Percentiles rank a stretch among this genome's conserved stretches.
phyloP scores from a whole-genome alignment of 2,888 invertebrate species.

The Drosophila neonasuta region DNA sequence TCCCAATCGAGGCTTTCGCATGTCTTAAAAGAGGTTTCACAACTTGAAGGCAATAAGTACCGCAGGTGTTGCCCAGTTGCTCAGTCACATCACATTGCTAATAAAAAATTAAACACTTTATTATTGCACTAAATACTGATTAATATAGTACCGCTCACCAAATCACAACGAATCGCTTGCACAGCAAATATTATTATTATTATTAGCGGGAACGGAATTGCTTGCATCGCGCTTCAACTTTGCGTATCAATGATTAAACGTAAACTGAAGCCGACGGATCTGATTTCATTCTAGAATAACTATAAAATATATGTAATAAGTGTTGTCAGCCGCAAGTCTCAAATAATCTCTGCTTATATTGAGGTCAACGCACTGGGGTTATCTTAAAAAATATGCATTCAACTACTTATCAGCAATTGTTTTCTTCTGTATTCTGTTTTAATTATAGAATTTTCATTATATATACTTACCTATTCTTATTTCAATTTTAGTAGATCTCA shows the following conservation, averaged over 20 bases:
- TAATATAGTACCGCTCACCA: background rate
- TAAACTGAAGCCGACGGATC: background rate
- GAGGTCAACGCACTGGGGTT: background rate
- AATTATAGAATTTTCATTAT: no score
- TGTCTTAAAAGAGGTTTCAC: background rate
- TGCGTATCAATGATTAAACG: background rate
- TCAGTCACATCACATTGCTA: background rate
- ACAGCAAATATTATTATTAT: background rate
- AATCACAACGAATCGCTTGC: background rate
- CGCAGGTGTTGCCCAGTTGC: background rate
- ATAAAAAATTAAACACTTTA: background rate
- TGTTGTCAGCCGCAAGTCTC: background rate
- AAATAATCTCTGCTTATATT: background rate
- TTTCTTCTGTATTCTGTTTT: no score
- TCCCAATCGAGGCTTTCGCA: background rate
- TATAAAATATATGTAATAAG: no score
- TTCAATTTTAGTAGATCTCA: no score
- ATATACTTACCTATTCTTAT: no score
- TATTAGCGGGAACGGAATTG: background rate
- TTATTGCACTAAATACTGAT: background rate
- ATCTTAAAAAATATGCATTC: background rate
- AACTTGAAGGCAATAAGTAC: background rate
- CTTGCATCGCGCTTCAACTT: background rate
- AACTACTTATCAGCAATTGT: background rate
- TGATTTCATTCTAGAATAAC: background rate